Percentiles rank a stretch among this genome's conserved stretches.
Evolutionary conservation across 1,140 invertebrate genomes (phyloP).

Genomic region (Venustaconcha ellipsiformis): DNA sequence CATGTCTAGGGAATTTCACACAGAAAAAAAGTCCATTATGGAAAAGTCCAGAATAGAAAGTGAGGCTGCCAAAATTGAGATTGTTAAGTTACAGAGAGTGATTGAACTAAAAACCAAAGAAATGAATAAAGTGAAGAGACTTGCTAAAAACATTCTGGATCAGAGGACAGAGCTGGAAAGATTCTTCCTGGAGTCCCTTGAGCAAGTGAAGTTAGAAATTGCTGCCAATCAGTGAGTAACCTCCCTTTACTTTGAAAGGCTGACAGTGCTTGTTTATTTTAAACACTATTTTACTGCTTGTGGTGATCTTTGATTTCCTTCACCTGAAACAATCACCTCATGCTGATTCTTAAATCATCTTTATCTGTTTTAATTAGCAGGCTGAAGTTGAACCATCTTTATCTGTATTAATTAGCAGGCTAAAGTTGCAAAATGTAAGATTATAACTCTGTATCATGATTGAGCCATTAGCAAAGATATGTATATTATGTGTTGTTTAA

Average conservation of each 20-base stretch:
- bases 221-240: constrained; percentile 62
- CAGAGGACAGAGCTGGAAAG: constrained; percentile 68
- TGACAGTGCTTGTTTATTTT: background rate
- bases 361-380: background rate
- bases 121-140: constrained; percentile 67
- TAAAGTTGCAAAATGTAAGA: background rate
- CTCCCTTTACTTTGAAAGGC: background rate
- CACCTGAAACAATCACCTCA: background rate
- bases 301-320: background rate
- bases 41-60: constrained; percentile 54
- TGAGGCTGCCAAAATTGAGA: constrained; percentile 61
- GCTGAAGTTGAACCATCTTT: background rate
- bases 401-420: too few species aligned
- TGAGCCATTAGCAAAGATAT: background rate
- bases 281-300: background rate
- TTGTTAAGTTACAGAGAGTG: constrained; percentile 63
- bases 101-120: constrained; percentile 68
- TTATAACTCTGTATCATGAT: background rate
- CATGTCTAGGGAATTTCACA: constrained; percentile 66
- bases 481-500: background rate
- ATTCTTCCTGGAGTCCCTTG: constrained; percentile 66
- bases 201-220: constrained; percentile 66
- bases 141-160: constrained; percentile 68
- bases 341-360: background rate
- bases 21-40: constrained; percentile 48